Evolutionary conservation across 2,888 invertebrate species (phyloP), one percentile per base, ranked within the genome.

Genomic region (Hyles lineata): DNA sequence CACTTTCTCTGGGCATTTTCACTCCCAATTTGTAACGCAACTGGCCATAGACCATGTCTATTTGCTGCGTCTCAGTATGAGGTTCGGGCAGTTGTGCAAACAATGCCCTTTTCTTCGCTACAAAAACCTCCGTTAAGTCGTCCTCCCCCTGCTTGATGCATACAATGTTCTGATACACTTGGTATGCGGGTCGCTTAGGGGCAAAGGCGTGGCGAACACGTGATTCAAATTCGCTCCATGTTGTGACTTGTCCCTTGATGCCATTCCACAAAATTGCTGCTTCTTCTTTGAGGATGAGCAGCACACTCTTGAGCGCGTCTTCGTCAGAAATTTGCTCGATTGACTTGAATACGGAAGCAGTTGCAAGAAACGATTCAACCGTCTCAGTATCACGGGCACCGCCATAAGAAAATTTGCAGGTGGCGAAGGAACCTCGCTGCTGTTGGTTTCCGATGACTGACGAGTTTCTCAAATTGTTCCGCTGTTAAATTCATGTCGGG

Each of bases 71-170:
- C n/a, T 79, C 79, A 19, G 75, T 1, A 8, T 78, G 72, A 21
- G 74, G 70, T 69, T 17, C 63, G 0, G 74, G 72, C 72, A 79
- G 29, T 29, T 75, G 74, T 29, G 76, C 72, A 4, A 59, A 59
- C 23, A 79, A 74, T 15, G 71, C 73, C 21, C 71, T 71, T 52
- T 79, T 73, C 52, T 79, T 79, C 0, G 74, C 73, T 21, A 79
- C 75, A 8, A 75, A 79, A 32, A 73, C 59, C 43, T 79, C 76
- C 2, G 77, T 79, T 17, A 70, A 43, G 29, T 70, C 62, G 4
- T 59, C 59, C 23, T 59, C 59, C 4, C 11, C n/a, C 23, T 59
- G 59, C 23, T 59, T 59, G 21, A 59, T 59, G 21, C 59, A 21
- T 7, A 59, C 59, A 15, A 59, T 59, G 23, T 59, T 59, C 23